These are phyloP conservation scores for Tringa solitaria DNA, from an alignment of 2,113 vertebrate species.

Conservation along the genomic window DNA sequence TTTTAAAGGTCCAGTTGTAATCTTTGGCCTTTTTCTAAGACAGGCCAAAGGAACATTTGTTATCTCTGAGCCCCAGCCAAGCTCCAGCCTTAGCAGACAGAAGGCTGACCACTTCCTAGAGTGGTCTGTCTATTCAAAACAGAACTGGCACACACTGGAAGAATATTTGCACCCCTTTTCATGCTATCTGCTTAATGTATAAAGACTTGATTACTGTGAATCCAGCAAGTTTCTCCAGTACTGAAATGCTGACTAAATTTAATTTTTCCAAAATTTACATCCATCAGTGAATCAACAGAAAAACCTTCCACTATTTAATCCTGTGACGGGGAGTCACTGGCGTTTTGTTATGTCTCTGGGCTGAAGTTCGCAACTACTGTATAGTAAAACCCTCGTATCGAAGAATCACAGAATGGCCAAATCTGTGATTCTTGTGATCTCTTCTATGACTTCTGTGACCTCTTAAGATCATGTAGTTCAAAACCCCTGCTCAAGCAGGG, in stretches of 20 bases:
- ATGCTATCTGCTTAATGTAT: not conserved
- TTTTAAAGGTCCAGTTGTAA: not conserved
- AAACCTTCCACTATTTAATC: not conserved
- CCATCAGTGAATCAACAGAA: not conserved
- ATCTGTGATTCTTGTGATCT: not conserved
- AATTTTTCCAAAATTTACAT: not conserved
- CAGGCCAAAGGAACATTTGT: not conserved
- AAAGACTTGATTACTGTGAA: not conserved
- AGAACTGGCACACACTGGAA: not conserved
- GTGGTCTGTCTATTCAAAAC: not conserved
- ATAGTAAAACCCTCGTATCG: rapidly evolving
- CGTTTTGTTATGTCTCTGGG: not conserved
- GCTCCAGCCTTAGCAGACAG: not conserved
- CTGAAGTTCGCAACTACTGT: not conserved
- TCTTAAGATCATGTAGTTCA: not conserved
- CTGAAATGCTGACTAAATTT: not conserved
- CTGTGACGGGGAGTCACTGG: not conserved
- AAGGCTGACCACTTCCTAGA: not conserved
- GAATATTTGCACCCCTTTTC: not conserved
- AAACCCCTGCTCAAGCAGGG: not conserved
- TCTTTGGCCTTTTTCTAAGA: not conserved
- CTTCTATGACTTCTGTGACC: not conserved
- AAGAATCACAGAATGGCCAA: not conserved
- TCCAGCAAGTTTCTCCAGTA: not conserved
- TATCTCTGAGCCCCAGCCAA: not conserved